Evolutionary conservation across 92 coral and sea anemone species (phyloP), one percentile per base, ranked within the genome.

Genomic region (Epizoanthus ramosus): DNA sequence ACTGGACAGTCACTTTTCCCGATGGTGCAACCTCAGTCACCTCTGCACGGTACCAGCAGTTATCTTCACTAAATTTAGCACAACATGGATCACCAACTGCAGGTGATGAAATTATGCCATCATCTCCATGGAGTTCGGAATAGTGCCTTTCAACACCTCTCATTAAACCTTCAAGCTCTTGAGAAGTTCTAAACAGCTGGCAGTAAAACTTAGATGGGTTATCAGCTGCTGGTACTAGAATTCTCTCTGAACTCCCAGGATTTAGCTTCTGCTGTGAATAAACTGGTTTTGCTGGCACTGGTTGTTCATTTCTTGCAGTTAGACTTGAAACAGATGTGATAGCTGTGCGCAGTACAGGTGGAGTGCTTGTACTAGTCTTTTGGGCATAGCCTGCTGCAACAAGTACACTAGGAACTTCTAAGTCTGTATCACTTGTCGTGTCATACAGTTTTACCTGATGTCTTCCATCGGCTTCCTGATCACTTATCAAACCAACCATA

Each of bases 1-100:
- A 96, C 83, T 85, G 92, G 41, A 96, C 95, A 45, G 80, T 72
- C 35, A 87, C 87, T 50, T 91, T 84, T 21, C 89, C 85, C 1
- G 96, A 77, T 25, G 68, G 70, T 7, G 33, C 70, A 13, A 86
- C 74, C 15, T 73, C 85, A 0, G 75, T 74, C 10, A 96, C 98
- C 43, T 90, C 69, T 63, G 97, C 99, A 61, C 99, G 86, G 68
- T 96, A 96, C 99, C 99, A 96, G 39, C 93, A 91, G 22, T 88
- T 74, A 52, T 96, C 99, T 85, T 96, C 98, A 10, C 97, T 80
- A 60, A 94, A 96, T 83, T 88, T 91, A 8, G 97, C 98, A 90
- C 99, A 94, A 59, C 99, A 96, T 1, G 94, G 89, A 71, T 94
- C 98, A 21, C 98, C 97, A 41, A 92, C 88, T 21, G 91, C 90